Base-by-base conservation (phyloP, 2,888 invertebrate species). In the Acleris cristana region DNA sequence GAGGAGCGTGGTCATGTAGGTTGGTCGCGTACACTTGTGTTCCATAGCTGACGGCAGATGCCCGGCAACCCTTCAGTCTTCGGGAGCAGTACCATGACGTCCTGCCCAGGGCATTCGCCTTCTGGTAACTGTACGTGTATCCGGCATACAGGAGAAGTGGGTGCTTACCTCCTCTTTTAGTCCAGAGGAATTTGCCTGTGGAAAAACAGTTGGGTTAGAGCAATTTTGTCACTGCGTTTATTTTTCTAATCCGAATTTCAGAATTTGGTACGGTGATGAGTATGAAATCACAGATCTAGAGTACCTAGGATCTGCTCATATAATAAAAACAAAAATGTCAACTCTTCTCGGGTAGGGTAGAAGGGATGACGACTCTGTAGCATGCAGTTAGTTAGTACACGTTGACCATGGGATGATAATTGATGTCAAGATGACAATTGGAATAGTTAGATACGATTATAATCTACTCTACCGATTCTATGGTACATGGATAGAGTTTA, bases 31-130 rank as follows among this genome's bases (percentile, higher is more conserved):
- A 77, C 0, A 82, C 86, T 62, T 71, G 78, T 7, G 79, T 79
- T 0, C 89, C 90, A 30, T 87, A 73, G 69, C 89, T 92, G 61
- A 89, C 83, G 1, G 90, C 92, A 0, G 90, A 84, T 2, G 90
- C 88, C 55, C 85, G 82, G 74, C 92, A 92, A 0, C 92, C 92
- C 60, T 87, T 90, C 55, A 91, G 76, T 65, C 91, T 83, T 70
- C 89, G 76, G 0, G 92, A 92, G 70, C 92, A 92, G 74, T 92
- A 92, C 92, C 92, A 93, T 26, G 89, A 88, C 69, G 90, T 77
- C 53, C 90, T 80, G 2, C 91, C 92, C 70, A 90, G 85, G 10
- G 87, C 92, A 70, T 92, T 91, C 69, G 82, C 81, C 73, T 92
- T 91, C 76, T 92, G 92, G 68, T 85, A 91, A 70, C 90, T 92